Conservation (phyloP, 2,797 vertebrate species). For the Ctenopoma multispine region DNA sequence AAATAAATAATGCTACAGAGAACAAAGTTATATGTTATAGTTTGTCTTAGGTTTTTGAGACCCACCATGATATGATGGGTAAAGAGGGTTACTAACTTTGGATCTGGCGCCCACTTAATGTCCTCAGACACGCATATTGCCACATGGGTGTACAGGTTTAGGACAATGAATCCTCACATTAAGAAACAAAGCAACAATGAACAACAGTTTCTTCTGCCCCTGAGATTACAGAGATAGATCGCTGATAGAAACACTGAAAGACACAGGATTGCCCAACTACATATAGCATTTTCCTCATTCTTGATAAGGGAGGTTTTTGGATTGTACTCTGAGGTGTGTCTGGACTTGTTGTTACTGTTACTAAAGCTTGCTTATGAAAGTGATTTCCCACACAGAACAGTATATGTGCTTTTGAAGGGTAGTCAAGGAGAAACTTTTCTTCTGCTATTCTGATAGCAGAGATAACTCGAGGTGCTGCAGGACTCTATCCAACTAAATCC, state of each 20-base stretch:
- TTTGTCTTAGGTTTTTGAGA: no score
- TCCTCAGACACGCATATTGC: slow-evolving; percentile 36
- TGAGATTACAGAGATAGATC: slow-evolving; percentile 30
- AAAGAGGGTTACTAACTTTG: not conserved
- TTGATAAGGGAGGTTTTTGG: slow-evolving; percentile 37
- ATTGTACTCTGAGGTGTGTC: slow-evolving; percentile 43
- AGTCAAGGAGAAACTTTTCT: slow-evolving; percentile 30
- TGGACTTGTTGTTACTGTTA: slow-evolving; percentile 40
- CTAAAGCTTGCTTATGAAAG: slow-evolving; percentile 26
- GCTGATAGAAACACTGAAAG: slow-evolving; percentile 29
- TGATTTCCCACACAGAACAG: slow-evolving; percentile 12
- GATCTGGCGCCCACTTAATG: slow-evolving; percentile 20
- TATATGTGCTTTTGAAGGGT: slow-evolving; percentile 36
- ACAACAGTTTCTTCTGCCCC: slow-evolving; percentile 17
- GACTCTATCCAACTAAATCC: slow-evolving; percentile 2
- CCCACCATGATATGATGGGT: no score
- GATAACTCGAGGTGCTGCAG: not conserved
- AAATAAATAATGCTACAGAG: no score
- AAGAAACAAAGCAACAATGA: slow-evolving; percentile 44
- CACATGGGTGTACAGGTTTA: slow-evolving; percentile 21
- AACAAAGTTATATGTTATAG: no score
- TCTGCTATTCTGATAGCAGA: slow-evolving; percentile 9
- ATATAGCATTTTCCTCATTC: slow-evolving; percentile 60
- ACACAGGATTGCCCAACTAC: slow-evolving; percentile 31
- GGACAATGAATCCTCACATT: slow-evolving; percentile 53